Percentiles rank a stretch among this genome's conserved stretches.
phyloP scores from a whole-genome alignment of 37 sponge, comb jelly and placozoan species.

The Diacarnus erythraeanus region DNA sequence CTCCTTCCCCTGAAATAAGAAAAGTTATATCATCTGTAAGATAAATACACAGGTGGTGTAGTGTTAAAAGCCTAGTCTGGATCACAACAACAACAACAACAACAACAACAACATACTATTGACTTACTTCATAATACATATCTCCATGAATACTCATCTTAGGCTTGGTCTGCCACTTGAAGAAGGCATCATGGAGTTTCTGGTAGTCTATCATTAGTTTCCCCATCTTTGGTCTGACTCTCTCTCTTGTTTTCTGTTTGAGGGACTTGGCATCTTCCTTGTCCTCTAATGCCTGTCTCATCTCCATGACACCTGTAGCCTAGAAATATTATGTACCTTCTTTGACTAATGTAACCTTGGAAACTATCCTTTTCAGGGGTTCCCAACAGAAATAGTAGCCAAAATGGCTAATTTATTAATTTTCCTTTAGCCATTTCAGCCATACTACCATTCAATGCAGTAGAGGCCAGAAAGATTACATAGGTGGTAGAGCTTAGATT shows the following conservation, averaged over 20 bases:
- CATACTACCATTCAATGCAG: too few relatives aligned
- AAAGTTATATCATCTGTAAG: not conserved
- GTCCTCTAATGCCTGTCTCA: conserved; percentile 94
- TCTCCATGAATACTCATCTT: conserved; percentile 93
- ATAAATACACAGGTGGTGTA: too few relatives aligned
- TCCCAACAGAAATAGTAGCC: too few relatives aligned
- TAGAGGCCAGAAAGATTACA: too few relatives aligned
- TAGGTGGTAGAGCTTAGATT: too few relatives aligned
- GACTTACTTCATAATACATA: conserved; percentile 87
- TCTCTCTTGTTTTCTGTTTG: conserved; percentile 89
- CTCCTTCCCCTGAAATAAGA: conserved; percentile 93
- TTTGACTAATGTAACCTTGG: not conserved
- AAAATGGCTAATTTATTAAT: too few relatives aligned
- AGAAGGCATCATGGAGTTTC: conserved; percentile 98
- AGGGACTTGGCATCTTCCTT: conserved; percentile 89
- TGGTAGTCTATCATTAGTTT: conserved; percentile 98
- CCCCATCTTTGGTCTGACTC: conserved; percentile 93
- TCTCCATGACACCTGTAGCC: conserved; percentile 98
- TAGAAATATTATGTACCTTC: conserved; percentile 9
- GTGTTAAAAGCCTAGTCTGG: too few relatives aligned
- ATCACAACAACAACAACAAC: not conserved
- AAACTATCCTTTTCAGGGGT: too few relatives aligned
- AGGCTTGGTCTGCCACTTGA: conserved; percentile 99
- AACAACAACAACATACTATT: too few relatives aligned
- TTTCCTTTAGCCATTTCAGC: too few relatives aligned